Evolutionary conservation across 2,797 vertebrate genomes (phyloP), one percentile per base, ranked within the genome.

Genomic region (Schizopygopsis pylzovi): DNA sequence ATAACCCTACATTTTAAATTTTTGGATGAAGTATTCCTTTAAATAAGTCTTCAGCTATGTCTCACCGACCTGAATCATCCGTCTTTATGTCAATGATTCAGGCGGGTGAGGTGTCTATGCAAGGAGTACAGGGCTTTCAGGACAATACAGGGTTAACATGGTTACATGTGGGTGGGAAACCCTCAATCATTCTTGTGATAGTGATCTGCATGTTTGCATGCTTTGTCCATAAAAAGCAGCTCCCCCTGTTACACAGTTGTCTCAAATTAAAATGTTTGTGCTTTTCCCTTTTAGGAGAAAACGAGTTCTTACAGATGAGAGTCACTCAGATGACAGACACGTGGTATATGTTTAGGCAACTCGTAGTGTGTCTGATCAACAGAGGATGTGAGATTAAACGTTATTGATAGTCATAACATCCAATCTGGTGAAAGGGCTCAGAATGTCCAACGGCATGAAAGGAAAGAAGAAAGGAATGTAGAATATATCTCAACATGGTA

Each of bases 131-230:
- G 59, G 28, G 37, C 39, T 73, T 43, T 22, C 33, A 70, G 10
- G 47, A 56, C 61, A 70, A 16, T 56, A 82, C 49, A 84, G 78
- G 81, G 84, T 90, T 88, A 85, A 86, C 72, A 61, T 87, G 81
- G 68, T 70, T 84, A 71, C 71, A 68, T 61, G 39, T 76, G 87
- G 84, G 89, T 61, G 83, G 85, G 79, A 83, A 90, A 88, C 81
- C 81, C 82, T 84, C 81, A 75, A 71, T 87, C 82, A 87, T 16
- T 39, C 78, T 28, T 65, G 61, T 41, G 87, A 88, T 88, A 88
- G 82, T 73, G 65, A 88, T 88, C 79, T 61, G 72, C 72, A 80
- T 83, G 82, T 84, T 85, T 77, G 63, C 73, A 85, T 83, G 75
- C 75, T 67, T 87, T 85, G 85, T 83, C 75, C 71, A 84, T 45